Percentiles rank a stretch among this genome's conserved stretches.
These are phyloP conservation scores for Bemisia tabaci DNA, from an alignment of 1,140 invertebrate species.

Conservation along the genomic window DNA sequence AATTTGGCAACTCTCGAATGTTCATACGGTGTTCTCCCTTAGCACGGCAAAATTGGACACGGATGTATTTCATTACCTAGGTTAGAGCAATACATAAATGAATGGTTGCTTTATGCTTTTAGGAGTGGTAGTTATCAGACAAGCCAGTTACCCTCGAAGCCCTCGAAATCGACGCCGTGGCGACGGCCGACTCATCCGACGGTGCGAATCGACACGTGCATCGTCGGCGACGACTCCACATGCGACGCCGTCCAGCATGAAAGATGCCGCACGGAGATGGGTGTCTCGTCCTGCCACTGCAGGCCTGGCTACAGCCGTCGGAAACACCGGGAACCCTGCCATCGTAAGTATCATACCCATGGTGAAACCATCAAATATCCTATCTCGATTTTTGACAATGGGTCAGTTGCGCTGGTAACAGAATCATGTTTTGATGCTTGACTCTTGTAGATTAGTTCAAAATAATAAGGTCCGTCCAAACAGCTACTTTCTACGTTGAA, in stretches of 20 bases:
- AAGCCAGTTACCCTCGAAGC: conserved; percentile 4
- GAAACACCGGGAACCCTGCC: conserved; percentile 61
- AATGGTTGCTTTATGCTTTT: too few species aligned
- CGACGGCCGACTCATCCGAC: conserved; percentile 43
- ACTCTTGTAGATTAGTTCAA: too few species aligned
- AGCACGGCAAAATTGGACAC: not conserved
- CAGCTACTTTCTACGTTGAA: too few species aligned
- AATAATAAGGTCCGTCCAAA: too few species aligned
- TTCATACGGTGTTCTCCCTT: too few species aligned
- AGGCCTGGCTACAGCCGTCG: conserved; percentile 67
- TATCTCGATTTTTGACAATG: too few species aligned
- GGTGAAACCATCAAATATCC: not conserved
- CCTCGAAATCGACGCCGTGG: conserved; percentile 13
- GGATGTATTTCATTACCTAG: not conserved
- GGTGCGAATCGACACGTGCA: conserved; percentile 81
- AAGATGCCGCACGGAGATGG: conserved; percentile 70
- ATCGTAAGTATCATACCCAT: conserved; percentile 38
- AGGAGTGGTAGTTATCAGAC: not conserved
- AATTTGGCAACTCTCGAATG: too few species aligned
- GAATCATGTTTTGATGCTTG: too few species aligned
- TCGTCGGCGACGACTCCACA: conserved; percentile 83
- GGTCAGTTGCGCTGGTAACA: too few species aligned
- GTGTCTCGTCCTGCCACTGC: conserved; percentile 84
- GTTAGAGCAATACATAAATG: not conserved
- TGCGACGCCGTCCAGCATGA: conserved; percentile 78